Conservation (phyloP, 2,888 invertebrate species). For the Meta bourneti region DNA sequence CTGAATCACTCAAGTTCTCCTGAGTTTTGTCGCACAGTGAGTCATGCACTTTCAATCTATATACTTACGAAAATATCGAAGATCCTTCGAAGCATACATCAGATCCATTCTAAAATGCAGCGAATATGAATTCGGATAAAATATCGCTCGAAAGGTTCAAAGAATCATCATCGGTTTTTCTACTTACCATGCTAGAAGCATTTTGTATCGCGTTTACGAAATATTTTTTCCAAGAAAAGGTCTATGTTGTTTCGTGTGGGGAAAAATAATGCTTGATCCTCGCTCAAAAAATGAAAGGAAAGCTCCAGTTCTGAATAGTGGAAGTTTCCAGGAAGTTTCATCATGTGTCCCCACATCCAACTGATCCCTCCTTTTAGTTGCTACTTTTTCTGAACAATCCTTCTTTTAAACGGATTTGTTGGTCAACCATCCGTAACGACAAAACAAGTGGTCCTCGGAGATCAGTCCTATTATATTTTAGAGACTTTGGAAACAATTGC, state of each 20-base stretch:
- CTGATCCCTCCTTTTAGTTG: background rate
- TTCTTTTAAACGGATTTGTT: background rate
- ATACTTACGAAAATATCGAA: too few relatives aligned
- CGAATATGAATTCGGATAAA: too few relatives aligned
- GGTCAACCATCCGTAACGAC: background rate
- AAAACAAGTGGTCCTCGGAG: background rate
- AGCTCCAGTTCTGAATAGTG: too few relatives aligned
- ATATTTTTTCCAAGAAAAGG: background rate
- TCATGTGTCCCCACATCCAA: background rate
- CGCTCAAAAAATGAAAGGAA: background rate
- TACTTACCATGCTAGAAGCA: background rate
- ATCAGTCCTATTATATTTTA: background rate
- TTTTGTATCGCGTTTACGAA: background rate
- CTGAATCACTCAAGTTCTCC: too few relatives aligned
- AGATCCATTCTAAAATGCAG: too few relatives aligned
- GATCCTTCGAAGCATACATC: too few relatives aligned
- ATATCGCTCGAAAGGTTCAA: too few relatives aligned
- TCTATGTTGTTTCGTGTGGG: background rate
- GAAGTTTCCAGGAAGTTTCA: background rate
- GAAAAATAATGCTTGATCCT: background rate
- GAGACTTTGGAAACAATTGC: background rate
- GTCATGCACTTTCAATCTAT: too few relatives aligned
- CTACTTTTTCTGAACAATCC: background rate
- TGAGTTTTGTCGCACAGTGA: too few relatives aligned
- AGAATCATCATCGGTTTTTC: too few relatives aligned